Percentiles rank a stretch among this genome's conserved stretches.
Evolutionary conservation across 2,888 invertebrate genomes (phyloP).

Genomic region (Theodoxus fluviatilis): DNA sequence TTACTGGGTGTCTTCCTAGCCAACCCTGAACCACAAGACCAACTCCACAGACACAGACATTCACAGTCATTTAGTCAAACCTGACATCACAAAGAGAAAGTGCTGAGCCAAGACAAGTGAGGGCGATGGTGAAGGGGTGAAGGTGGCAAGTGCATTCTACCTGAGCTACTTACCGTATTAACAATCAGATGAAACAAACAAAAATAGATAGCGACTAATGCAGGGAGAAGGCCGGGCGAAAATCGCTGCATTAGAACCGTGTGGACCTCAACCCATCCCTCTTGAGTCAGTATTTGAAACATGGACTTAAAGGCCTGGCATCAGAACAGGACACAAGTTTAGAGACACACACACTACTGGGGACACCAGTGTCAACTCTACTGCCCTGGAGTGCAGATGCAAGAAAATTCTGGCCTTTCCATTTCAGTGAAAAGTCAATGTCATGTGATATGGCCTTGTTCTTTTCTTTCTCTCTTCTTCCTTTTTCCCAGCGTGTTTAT

Average conservation of each 20-base stretch:
- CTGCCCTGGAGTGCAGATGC: too few relatives aligned
- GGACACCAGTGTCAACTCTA: too few relatives aligned
- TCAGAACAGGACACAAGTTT: slow-evolving; percentile 1
- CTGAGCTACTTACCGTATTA: slow-evolving; percentile 33
- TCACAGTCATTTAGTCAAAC: not conserved
- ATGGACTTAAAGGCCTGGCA: slow-evolving; percentile 63
- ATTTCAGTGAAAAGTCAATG: too few relatives aligned
- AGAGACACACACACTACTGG: not conserved
- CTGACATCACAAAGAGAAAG: not conserved
- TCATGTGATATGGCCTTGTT: too few relatives aligned
- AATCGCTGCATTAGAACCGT: slow-evolving; percentile 47
- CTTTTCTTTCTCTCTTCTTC: too few relatives aligned
- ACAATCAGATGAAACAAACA: slow-evolving; percentile 56
- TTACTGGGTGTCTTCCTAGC: too few relatives aligned
- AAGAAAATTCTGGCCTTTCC: too few relatives aligned
- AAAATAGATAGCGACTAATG: slow-evolving; percentile 55
- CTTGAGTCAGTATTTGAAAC: slow-evolving; percentile 65
- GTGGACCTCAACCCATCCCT: slow-evolving; percentile 64
- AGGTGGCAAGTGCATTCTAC: not conserved
- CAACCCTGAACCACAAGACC: not conserved
- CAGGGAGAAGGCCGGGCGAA: slow-evolving; percentile 30
- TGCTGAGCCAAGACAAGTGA: not conserved
- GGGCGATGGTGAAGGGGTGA: not conserved
- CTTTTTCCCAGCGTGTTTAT: too few relatives aligned
- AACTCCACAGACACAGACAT: not conserved